Evolutionary conservation across 2,113 vertebrate species (phyloP).

Genomic region (Scomber colias): DNA sequence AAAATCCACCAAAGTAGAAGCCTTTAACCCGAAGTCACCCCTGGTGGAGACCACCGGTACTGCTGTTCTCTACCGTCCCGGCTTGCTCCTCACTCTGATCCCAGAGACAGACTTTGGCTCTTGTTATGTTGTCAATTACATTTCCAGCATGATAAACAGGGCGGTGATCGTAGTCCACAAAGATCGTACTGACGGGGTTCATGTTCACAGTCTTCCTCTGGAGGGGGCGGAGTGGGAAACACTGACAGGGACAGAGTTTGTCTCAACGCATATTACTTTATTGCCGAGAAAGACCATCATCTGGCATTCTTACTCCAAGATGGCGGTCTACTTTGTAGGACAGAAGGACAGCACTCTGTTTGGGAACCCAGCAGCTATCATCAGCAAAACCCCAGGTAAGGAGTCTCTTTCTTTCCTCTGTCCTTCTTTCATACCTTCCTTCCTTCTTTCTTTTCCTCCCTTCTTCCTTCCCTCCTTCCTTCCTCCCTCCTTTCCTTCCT

Average conservation of each 20-base stretch:
- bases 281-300: rapidly evolving
- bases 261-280: rapidly evolving
- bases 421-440: no score
- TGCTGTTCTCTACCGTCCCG: constrained; percentile 27
- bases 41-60: background rate
- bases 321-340: constrained; percentile 72
- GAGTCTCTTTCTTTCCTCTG: background rate
- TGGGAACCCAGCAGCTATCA: constrained; percentile 67
- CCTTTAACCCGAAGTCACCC: rapidly evolving
- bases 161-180: constrained; percentile 67
- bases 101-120: constrained; percentile 58
- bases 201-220: rapidly evolving
- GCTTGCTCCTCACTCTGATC: constrained; percentile 69
- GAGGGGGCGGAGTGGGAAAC: background rate
- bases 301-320: constrained; percentile 74
- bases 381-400: constrained; percentile 77
- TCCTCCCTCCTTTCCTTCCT: no score
- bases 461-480: no score
- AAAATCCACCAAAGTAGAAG: rapidly evolving
- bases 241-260: constrained; percentile 30
- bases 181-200: background rate
- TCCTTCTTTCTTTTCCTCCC: no score
- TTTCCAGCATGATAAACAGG: rapidly evolving
- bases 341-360: rapidly evolving
- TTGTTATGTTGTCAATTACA: constrained; percentile 58